Evolutionary conservation across 2,113 vertebrate species (phyloP), one percentile per base, ranked within the genome.

Genomic region (Ammodytes marinus): DNA sequence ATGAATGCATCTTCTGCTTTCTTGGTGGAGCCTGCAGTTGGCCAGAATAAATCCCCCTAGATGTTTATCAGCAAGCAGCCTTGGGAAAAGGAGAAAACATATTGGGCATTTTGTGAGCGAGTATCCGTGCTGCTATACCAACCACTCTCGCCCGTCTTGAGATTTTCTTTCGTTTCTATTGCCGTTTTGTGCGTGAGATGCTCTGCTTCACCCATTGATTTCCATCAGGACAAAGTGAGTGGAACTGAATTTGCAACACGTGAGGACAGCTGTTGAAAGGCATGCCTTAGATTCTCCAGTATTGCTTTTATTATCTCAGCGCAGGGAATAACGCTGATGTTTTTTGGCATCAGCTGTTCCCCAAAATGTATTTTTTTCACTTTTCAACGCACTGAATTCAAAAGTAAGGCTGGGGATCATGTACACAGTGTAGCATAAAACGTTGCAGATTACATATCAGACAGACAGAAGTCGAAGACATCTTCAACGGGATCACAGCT

Each of bases 31-130:
- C 35, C 57, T 79, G 14, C 46, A 49, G 9, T 71, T 60, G 49
- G 57, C 60, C 67, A 47, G 39, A 83, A 79, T 65, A 74, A 67
- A 75, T 69, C 82, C 59, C 27, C 39, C 53, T 27, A 82, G 82
- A 87, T 89, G 79, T 88, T 90, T 90, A 86, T 83, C 88, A 82
- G 77, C 53, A 58, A 57, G 53, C 60, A 86, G 72, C 52, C 68
- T 50, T 63, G 2, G 53, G 59, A 80, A 77, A 45, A 79, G 35
- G 9, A 73, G 13, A 57, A 59, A 65, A 77, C 74, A 67, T 59
- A 74, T 74, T 74, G 58, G 73, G 46, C 19, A 58, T 86, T 86
- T 82, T 79, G 47, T 57, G 27, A 74, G 50, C 43, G 37, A 79
- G 61, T 59, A 55, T 69, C 81, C 71, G 49, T 27, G 46, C 17